Conservation (phyloP, 2,797 vertebrate species). For the Lemur catta region DNA sequence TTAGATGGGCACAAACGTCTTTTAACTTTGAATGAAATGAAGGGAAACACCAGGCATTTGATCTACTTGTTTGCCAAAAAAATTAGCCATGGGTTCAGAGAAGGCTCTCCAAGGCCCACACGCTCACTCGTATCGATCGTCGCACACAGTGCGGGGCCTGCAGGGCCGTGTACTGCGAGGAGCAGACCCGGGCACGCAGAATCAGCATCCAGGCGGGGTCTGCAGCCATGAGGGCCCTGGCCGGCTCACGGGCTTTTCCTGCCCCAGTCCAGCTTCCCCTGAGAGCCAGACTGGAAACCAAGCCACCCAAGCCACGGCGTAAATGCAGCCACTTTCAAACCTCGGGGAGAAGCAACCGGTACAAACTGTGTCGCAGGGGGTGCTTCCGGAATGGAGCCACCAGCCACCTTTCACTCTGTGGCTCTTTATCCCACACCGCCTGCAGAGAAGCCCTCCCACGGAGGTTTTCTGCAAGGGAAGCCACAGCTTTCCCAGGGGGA, state of each 20-base stretch:
- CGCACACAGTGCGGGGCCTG: accelerated
- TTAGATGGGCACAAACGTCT: neutral
- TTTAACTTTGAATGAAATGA: neutral
- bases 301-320: neutral
- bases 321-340: neutral
- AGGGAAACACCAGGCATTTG: neutral
- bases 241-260: neutral
- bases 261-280: neutral
- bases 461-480: neutral
- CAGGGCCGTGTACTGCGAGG: neutral
- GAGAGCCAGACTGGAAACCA: neutral
- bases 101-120: neutral
- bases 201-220: accelerated
- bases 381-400: neutral
- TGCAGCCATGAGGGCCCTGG: neutral
- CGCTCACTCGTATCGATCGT: accelerated
- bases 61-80: neutral
- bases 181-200: neutral
- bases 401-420: neutral
- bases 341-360: neutral
- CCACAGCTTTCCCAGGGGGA: neutral
- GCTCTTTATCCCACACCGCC: neutral
- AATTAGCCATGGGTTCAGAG: neutral
- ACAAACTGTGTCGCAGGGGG: neutral
- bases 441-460: neutral